Evolutionary conservation across 1,140 invertebrate genomes (phyloP), one percentile per base, ranked within the genome.

Genomic region (Maniola jurtina): DNA sequence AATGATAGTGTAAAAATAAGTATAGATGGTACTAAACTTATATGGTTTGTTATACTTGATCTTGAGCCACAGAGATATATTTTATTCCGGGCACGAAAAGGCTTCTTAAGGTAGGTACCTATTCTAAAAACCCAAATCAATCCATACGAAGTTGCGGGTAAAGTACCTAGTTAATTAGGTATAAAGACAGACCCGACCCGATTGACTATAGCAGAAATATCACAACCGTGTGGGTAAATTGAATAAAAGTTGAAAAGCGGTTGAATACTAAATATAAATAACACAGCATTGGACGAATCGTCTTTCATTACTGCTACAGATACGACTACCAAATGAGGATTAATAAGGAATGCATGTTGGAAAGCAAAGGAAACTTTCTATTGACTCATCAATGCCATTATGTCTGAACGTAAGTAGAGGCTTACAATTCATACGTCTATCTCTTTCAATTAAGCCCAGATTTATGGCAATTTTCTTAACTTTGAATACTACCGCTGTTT

Each of bases 321-420:
- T 78, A 78, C 66, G 69, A 80, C 75, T 77, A 77, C 77, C 77
- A 83, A 86, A 83, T 80, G 76, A 80, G 61, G 77, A 81, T 81
- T 82, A 82, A 83, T 82, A 83, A 82, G 77, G 80, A 25, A 82
- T 83, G 82, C 82, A 86, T 83, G 71, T 71, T 68, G 64, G 55
- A 70, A 80, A 58, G 55, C 71, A 77, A 57, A 45, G 42, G 42
- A 11, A 62, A 14, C 55, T 62, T 63, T 68, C 70, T 72, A 73
- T 68, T 77, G 71, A 70, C 64, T 71, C 66, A 73, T 75, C 73
- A 71, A 73, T 78, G 69, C 64, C 47, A 56, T 60, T 72, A 55
- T 52, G 60, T 64, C 61, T 59, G 54, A 56, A 73, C 67, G 61
- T 67, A 58, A 66, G 57, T 63, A 54, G 7, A 34, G 70, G 48